phyloP scores from a whole-genome alignment of 1,140 invertebrate species.

The Nasonia vitripennis region DNA sequence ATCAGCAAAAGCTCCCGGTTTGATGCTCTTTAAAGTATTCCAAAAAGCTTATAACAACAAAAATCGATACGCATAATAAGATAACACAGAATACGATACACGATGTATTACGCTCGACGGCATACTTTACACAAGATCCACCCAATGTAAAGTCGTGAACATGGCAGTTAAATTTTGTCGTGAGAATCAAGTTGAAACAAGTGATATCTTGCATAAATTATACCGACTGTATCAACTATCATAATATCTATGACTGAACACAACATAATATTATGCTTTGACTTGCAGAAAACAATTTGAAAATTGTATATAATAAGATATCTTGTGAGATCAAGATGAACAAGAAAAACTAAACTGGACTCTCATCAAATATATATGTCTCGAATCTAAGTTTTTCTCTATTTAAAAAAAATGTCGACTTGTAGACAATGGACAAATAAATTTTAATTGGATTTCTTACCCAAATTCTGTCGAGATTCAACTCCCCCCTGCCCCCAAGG shows the following conservation, averaged over 20 bases:
- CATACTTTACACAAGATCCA: slow-evolving; percentile 41
- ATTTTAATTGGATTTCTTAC: slow-evolving; percentile 58
- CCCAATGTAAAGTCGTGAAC: neutral
- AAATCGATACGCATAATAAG: neutral
- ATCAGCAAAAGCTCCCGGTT: too few relatives aligned
- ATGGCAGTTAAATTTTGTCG: neutral
- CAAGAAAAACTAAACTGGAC: slow-evolving; percentile 43
- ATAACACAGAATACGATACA: slow-evolving; percentile 12
- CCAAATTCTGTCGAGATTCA: slow-evolving; percentile 48
- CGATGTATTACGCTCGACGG: slow-evolving; percentile 35
- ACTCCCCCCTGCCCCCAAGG: slow-evolving; percentile 55
- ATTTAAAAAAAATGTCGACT: slow-evolving; percentile 41
- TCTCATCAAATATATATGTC: slow-evolving; percentile 24
- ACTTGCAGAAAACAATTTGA: slow-evolving; percentile 29
- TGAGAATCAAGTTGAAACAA: neutral
- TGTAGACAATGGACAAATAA: slow-evolving; percentile 42
- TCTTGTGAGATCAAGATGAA: slow-evolving; percentile 38
- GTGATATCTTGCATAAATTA: slow-evolving; percentile 29
- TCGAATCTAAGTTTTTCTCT: slow-evolving; percentile 24
- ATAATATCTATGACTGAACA: slow-evolving; percentile 35
- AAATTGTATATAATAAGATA: slow-evolving; percentile 33
- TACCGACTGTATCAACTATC: neutral
- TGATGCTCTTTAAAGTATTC: too few relatives aligned
- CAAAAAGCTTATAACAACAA: neutral
- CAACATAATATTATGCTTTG: slow-evolving; percentile 4